Conservation (phyloP, 2,888 invertebrate genomes). For the Harpagoxenus sublaevis region DNA sequence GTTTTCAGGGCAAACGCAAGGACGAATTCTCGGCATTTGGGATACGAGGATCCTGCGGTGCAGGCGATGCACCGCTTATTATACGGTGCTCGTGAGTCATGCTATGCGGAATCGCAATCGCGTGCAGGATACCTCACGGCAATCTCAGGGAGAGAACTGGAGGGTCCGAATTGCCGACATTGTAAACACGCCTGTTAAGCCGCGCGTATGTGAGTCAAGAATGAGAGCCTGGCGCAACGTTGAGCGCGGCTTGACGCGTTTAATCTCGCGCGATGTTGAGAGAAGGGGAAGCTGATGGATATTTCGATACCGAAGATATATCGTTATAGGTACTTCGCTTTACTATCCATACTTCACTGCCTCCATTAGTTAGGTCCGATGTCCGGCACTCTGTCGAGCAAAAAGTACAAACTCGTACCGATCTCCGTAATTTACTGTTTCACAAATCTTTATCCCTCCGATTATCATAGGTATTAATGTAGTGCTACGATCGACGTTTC, state of each 20-base stretch:
- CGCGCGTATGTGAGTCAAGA: constrained; percentile 63
- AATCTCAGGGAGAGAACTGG: constrained; percentile 62
- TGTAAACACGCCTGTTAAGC: constrained; percentile 76
- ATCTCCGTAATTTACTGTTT: not conserved
- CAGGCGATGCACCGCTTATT: constrained; percentile 61
- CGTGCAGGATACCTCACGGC: constrained; percentile 67
- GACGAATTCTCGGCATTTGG: constrained; percentile 69
- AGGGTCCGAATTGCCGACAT: constrained; percentile 74
- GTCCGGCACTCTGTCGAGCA: not conserved
- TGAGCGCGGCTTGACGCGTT: constrained; percentile 56
- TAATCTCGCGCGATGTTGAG: constrained; percentile 53
- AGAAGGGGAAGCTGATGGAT: not conserved
- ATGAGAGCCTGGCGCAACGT: constrained; percentile 37
- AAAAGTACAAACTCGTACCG: not conserved
- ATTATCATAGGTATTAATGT: not conserved
- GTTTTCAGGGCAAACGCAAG: constrained; percentile 45
- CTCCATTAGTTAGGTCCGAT: not conserved
- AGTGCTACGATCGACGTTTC: not conserved
- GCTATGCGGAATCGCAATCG: constrained; percentile 73
- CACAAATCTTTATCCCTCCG: constrained; percentile 7
- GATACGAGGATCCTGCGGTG: constrained; percentile 49
- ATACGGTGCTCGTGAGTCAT: constrained; percentile 64
- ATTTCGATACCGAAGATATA: constrained; percentile 33
- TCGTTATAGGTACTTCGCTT: constrained; percentile 1
- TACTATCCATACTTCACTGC: constrained; percentile 2